Evolutionary conservation across 2,888 invertebrate genomes (phyloP).

Genomic region (Shargacucullia verbasci): DNA sequence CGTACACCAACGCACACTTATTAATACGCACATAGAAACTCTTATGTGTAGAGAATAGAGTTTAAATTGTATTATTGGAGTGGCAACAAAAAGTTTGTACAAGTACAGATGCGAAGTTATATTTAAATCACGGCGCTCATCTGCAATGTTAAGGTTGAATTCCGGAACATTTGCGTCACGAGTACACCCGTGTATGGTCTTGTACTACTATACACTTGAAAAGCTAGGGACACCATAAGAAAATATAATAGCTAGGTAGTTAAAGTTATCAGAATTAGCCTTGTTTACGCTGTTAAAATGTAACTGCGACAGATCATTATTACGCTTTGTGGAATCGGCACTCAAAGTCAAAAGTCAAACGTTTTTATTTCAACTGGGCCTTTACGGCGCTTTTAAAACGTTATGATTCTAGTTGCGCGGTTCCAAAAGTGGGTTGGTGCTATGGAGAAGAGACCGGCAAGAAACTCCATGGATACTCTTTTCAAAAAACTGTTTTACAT

Average conservation of each 20-base stretch:
- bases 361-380: too few species aligned
- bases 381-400: too few species aligned
- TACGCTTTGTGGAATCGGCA: too few species aligned
- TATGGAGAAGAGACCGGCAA: too few species aligned
- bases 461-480: too few species aligned
- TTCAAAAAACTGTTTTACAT: too few species aligned
- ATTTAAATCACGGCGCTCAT: slow-evolving; percentile 84
- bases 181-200: slow-evolving; percentile 64
- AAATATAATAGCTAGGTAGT: background rate
- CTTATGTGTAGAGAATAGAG: slow-evolving; percentile 53
- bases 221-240: background rate
- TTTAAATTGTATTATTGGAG: slow-evolving; percentile 63
- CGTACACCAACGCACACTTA: slow-evolving; percentile 26
- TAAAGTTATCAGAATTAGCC: too few species aligned
- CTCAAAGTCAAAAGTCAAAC: too few species aligned
- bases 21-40: slow-evolving; percentile 24
- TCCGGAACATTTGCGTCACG: slow-evolving; percentile 81
- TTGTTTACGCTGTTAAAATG: too few species aligned
- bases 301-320: too few species aligned
- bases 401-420: too few species aligned
- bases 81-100: slow-evolving; percentile 62
- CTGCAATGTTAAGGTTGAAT: slow-evolving; percentile 88
- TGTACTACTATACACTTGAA: slow-evolving; percentile 37
- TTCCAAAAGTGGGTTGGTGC: too few species aligned
- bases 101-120: slow-evolving; percentile 78